phyloP scores from a whole-genome alignment of 2,113 vertebrate genomes.

The Strigops habroptila region DNA sequence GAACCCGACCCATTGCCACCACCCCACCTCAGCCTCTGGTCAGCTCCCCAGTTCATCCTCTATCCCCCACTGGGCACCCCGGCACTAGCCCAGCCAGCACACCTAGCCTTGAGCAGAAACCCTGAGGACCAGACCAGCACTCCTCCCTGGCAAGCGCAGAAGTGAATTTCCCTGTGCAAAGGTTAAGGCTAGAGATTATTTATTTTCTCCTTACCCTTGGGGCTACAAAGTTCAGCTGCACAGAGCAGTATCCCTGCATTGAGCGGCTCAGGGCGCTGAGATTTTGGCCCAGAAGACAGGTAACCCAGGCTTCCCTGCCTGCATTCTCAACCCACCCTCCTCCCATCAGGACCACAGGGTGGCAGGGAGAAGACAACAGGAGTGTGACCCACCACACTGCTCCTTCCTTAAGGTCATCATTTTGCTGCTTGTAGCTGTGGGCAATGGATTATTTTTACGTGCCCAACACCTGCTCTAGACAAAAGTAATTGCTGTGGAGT shows the following conservation, averaged over 20 bases:
- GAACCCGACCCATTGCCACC: not conserved
- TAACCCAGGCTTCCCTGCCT: not conserved
- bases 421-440: not conserved
- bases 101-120: not conserved
- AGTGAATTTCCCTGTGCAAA: not conserved
- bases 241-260: not conserved
- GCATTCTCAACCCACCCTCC: not conserved
- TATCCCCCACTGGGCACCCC: fast-evolving
- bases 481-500: not conserved
- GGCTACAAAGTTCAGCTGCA: not conserved
- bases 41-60: not conserved
- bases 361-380: not conserved
- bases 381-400: fast-evolving
- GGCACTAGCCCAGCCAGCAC: fast-evolving
- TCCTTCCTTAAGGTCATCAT: not conserved
- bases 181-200: not conserved
- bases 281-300: not conserved
- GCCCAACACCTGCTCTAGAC: not conserved
- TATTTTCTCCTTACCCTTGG: not conserved
- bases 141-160: not conserved
- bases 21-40: fast-evolving
- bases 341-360: not conserved
- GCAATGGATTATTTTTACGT: not conserved
- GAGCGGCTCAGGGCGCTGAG: fast-evolving
- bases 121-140: not conserved